Conservation (phyloP, 1,140 invertebrate species). For the Nilaparvata lugens region DNA sequence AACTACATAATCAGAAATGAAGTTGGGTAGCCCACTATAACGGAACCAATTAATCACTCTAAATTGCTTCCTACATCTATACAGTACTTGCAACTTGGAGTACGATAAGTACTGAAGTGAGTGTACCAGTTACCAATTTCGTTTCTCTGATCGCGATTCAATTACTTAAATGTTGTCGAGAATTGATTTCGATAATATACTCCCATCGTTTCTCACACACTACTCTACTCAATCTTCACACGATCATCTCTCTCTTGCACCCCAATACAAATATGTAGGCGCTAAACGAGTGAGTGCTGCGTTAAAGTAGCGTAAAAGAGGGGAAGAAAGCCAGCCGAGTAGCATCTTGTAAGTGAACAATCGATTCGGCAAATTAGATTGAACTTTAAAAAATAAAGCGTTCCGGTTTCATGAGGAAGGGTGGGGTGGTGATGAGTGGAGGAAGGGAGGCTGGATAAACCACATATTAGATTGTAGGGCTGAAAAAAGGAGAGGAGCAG, state of each 20-base stretch:
- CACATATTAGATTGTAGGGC: background rate
- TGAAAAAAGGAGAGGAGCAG: background rate
- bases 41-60: no score
- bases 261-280: background rate
- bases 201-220: no score
- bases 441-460: background rate
- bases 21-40: no score
- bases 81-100: no score
- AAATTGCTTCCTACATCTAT: no score
- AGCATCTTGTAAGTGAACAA: background rate
- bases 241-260: background rate
- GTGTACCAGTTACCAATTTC: no score
- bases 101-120: no score
- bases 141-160: no score
- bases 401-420: background rate
- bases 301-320: background rate
- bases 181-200: no score
- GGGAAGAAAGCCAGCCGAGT: background rate
- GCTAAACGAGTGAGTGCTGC: background rate
- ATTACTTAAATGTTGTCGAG: no score
- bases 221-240: background rate
- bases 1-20: no score
- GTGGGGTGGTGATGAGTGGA: background rate
- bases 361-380: background rate
- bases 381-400: constrained; percentile 2